Base-by-base conservation (phyloP, 2,797 vertebrate species). In the Schizopygopsis pylzovi region DNA sequence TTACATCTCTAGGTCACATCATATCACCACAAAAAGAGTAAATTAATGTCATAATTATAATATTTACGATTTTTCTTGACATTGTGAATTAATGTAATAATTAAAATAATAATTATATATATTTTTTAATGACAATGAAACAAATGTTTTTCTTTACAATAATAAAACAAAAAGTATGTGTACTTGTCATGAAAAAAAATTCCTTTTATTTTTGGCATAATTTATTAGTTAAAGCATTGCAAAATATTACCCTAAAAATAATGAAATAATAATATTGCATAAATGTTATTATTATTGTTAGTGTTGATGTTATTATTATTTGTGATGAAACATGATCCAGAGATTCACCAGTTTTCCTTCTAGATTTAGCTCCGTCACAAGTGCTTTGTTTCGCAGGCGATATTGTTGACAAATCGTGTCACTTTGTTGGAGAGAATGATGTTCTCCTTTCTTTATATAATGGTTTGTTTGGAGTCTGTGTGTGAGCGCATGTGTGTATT, bases 381-480 rank as follows among this genome's bases (percentile, higher is more conserved):
- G n/a, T 73, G 28, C 68, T 85, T 85, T 85, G 77, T 47, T 78
- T 78, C 78, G 73, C 59, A 68, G 82, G 22, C 10, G 18, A 13
- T n/a, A 10, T n/a, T 72, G 77, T 73, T 85, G 71, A 80, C 76
- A 85, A 76, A 71, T 88, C 90, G 85, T 91, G 76, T 92, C 86
- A 89, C 88, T 88, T 83, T 81, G 73, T 45, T 76, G 86, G 72
- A 67, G 11, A 89, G 86, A 61, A 76, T 63, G 71, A 87, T 52
- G 80, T 83, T 81, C 82, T 79, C 80, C 47, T 18, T 82, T 67
- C 41, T 90, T 92, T 93, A 83, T 82, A 86, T 92, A 88, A 84
- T 86, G 56, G 61, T 88, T 89, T 76, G 72, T 86, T 83, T 79
- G 76, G 47, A 25, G 56, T 75, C 85, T n/a, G 85, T 81, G 71